phyloP scores from a whole-genome alignment of 2,797 vertebrate genomes.

The Parauchenoglanis ngamensis region DNA sequence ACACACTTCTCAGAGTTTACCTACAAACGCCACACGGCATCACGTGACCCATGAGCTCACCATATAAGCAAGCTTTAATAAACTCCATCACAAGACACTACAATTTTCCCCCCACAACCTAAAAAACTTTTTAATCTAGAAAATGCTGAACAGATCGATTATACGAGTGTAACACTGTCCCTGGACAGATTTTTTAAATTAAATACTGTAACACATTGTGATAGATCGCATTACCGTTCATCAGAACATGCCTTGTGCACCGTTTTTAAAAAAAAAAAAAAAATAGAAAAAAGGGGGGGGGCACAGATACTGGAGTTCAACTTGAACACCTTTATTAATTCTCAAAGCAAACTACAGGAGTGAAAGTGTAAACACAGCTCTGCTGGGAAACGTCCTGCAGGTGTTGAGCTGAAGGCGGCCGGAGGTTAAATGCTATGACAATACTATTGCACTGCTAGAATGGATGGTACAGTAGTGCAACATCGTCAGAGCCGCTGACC shows the following conservation, averaged over 20 bases:
- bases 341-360: not conserved
- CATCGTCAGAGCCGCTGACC: constrained; percentile 98
- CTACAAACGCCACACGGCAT: constrained; percentile 11
- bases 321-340: not conserved
- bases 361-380: not conserved
- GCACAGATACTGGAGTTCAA: not conserved
- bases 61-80: not conserved
- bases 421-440: constrained; percentile 96
- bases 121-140: not conserved
- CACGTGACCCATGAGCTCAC: not conserved
- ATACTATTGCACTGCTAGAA: constrained; percentile 99
- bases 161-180: too few species aligned
- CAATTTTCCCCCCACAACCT: not conserved
- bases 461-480: constrained; percentile 99
- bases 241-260: not conserved
- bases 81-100: not conserved
- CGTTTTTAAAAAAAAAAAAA: not conserved
- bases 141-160: not conserved
- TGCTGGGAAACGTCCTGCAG: not conserved
- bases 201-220: not conserved
- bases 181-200: not conserved
- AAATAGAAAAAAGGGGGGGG: not conserved
- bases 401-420: constrained; percentile 50
- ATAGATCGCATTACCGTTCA: not conserved
- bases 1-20: constrained; percentile 39